These are phyloP conservation scores for Benitochromis conjunctus DNA, from an alignment of 2,113 vertebrate genomes.

Conservation along the genomic window DNA sequence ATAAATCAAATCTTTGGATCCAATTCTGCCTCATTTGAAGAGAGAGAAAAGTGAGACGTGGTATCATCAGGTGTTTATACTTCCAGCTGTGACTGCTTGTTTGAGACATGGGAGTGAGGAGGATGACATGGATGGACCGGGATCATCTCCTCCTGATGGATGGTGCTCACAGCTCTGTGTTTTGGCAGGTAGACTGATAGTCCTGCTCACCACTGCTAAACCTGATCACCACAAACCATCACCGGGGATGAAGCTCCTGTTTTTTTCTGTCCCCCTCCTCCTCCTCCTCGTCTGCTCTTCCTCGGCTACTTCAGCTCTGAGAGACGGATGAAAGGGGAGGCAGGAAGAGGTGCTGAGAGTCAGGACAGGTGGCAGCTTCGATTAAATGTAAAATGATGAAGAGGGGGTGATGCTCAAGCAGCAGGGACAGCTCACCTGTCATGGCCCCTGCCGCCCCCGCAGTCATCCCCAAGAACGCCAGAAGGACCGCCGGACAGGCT, in stretches of 20 bases:
- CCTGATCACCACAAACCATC: conserved; percentile 6
- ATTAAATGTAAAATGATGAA: conserved; percentile 73
- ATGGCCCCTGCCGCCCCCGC: conserved; percentile 1
- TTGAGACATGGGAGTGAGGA: neutral
- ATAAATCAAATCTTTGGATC: neutral
- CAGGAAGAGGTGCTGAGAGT: neutral
- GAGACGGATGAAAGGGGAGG: conserved; percentile 33
- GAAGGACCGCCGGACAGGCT: conserved; percentile 48
- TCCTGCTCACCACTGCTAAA: neutral
- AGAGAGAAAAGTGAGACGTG: neutral
- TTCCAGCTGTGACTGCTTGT: neutral
- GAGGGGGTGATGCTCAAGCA: neutral
- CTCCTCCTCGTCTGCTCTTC: neutral
- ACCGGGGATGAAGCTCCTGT: neutral
- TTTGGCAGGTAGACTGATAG: conserved; percentile 28
- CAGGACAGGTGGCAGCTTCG: conserved; percentile 49
- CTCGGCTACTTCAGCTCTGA: neutral
- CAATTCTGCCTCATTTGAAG: neutral
- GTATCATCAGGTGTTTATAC: neutral
- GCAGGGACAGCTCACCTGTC: conserved; percentile 62
- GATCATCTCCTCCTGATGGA: neutral
- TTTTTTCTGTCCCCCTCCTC: neutral
- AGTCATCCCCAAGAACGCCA: conserved; percentile 22
- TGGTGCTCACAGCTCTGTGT: neutral
- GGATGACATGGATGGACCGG: neutral